phyloP scores from a whole-genome alignment of 2,888 invertebrate species.

The Pteria penguin region DNA sequence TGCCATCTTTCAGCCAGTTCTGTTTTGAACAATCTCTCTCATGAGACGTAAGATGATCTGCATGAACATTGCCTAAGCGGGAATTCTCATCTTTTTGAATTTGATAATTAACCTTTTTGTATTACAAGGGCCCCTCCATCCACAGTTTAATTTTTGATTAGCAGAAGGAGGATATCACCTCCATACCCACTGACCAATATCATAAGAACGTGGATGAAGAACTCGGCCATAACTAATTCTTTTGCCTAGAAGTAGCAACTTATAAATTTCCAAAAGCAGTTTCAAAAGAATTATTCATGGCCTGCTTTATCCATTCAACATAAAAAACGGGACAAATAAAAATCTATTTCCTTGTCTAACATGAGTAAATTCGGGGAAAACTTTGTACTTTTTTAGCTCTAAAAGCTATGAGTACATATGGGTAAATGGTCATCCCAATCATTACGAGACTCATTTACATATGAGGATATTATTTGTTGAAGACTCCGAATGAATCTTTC shows the following conservation, averaged over 20 bases:
- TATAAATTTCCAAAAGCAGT: conserved; percentile 36
- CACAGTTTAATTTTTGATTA: conserved; percentile 34
- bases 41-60: conserved; percentile 48
- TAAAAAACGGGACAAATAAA: neutral
- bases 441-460: conserved; percentile 21
- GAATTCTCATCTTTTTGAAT: too few species aligned
- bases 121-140: too few species aligned
- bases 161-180: conserved; percentile 46
- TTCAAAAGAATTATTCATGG: conserved; percentile 23
- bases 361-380: neutral
- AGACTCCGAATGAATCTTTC: conserved; percentile 40
- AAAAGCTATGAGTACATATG: conserved; percentile 28
- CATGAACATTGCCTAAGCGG: conserved; percentile 29
- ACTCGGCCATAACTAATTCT: conserved; percentile 38
- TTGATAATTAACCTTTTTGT: conserved; percentile 37
- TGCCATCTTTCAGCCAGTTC: conserved; percentile 27
- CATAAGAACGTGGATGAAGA: conserved; percentile 32
- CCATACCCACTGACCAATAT: too few species aligned
- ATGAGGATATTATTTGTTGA: conserved; percentile 29
- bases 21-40: conserved; percentile 15
- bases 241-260: conserved; percentile 32
- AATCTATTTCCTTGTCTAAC: neutral
- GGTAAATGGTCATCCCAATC: conserved; percentile 33
- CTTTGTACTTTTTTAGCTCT: conserved; percentile 6
- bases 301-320: too few species aligned